Conservation (phyloP, 1,140 invertebrate genomes). For the Thaumatotibia leucotreta region DNA sequence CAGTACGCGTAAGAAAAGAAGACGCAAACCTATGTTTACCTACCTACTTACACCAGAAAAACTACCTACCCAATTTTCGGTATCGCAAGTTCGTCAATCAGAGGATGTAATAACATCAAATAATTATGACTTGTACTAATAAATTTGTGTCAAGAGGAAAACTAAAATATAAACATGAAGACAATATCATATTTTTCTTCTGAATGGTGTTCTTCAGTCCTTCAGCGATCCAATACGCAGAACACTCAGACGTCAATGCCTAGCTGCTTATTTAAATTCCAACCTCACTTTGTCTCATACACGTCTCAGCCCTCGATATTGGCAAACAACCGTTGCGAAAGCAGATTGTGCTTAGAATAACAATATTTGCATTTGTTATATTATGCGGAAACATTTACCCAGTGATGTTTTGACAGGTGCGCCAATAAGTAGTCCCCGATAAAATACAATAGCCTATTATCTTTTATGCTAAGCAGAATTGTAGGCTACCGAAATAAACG, state of each 20-base stretch:
- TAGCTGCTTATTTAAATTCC: conserved; percentile 6
- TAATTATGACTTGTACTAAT: too few species aligned
- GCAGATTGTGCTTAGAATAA: conserved; percentile 4
- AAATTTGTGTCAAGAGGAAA: too few species aligned
- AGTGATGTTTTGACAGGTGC: conserved; percentile 3
- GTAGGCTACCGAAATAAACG: too few species aligned
- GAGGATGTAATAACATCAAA: too few species aligned
- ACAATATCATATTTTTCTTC: too few species aligned
- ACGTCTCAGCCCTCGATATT: not conserved
- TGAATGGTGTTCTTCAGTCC: not conserved
- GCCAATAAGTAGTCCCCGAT: not conserved
- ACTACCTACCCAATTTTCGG: too few species aligned
- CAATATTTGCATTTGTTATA: conserved; percentile 10
- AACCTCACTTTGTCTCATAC: not conserved
- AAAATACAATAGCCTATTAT: not conserved
- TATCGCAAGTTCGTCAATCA: too few species aligned
- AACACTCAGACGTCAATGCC: not conserved
- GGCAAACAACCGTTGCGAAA: not conserved
- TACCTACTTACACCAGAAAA: too few species aligned
- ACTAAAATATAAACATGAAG: too few species aligned
- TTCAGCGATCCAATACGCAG: not conserved
- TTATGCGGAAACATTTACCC: conserved; percentile 1
- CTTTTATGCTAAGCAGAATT: too few species aligned
- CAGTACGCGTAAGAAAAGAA: too few species aligned
- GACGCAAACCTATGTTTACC: too few species aligned